phyloP scores from a whole-genome alignment of 2,888 invertebrate genomes.

The Amblyjoppa proteus region DNA sequence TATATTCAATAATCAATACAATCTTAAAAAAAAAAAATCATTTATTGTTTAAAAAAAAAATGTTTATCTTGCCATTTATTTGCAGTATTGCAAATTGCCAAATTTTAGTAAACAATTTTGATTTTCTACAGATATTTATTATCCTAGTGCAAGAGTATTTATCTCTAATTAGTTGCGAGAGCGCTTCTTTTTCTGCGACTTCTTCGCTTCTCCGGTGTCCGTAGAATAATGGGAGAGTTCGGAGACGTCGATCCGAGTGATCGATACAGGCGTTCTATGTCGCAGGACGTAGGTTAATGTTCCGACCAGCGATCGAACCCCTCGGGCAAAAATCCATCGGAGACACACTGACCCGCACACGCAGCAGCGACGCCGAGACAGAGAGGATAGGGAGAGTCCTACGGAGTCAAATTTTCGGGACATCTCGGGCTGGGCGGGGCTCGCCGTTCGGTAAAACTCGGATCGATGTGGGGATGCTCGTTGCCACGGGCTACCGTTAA shows the following conservation, averaged over 20 bases:
- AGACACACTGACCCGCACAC: constrained; percentile 34
- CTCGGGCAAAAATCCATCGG: constrained; percentile 49
- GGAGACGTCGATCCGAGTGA: constrained; percentile 42
- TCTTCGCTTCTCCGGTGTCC: neutral
- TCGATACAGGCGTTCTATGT: constrained; percentile 52
- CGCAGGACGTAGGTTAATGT: constrained; percentile 45
- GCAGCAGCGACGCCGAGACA: constrained; percentile 28
- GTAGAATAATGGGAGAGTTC: constrained; percentile 12
- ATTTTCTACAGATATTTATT: too few species aligned
- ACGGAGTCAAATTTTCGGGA: constrained; percentile 73
- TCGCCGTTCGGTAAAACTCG: constrained; percentile 83
- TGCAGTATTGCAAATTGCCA: too few species aligned
- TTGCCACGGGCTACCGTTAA: constrained; percentile 85
- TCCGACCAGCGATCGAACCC: constrained; percentile 31
- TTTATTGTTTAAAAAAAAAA: too few species aligned
- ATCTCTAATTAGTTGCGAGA: neutral
- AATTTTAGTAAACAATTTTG: too few species aligned
- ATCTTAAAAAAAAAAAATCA: too few species aligned
- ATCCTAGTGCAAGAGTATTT: too few species aligned
- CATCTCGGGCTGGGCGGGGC: constrained; percentile 82
- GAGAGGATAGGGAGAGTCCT: constrained; percentile 32
- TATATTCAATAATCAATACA: too few species aligned
- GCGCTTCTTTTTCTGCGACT: neutral
- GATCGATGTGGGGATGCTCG: constrained; percentile 85
- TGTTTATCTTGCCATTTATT: too few species aligned